Percentiles rank a stretch among this genome's conserved stretches.
phyloP scores from a whole-genome alignment of 2,888 invertebrate genomes.

The Dendrolimus pini region DNA sequence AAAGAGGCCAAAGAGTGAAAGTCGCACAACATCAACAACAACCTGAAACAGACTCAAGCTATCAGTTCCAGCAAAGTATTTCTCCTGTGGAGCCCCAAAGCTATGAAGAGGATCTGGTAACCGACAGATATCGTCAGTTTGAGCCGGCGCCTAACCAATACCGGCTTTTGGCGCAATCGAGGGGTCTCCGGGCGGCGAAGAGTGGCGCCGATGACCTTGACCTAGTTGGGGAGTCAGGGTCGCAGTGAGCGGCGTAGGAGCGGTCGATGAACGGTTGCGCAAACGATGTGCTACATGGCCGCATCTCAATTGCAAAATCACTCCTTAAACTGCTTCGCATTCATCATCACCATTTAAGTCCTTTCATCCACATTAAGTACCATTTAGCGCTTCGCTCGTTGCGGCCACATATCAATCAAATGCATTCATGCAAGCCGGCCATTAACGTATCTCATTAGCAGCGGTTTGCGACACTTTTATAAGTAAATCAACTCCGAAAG shows the following conservation, averaged over 20 bases:
- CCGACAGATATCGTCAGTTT: background rate
- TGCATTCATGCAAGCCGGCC: background rate
- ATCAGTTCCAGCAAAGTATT: slow-evolving; percentile 7
- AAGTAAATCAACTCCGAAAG: too few relatives aligned
- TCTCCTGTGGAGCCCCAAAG: background rate
- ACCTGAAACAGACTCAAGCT: background rate
- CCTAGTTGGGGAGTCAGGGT: slow-evolving; percentile 39
- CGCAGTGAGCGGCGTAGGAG: slow-evolving; percentile 26
- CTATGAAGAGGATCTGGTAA: background rate
- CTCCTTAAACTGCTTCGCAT: slow-evolving; percentile 3
- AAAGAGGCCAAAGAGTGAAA: background rate
- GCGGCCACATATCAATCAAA: background rate
- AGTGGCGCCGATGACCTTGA: slow-evolving; percentile 58
- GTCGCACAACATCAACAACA: slow-evolving; percentile 1
- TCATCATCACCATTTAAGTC: slow-evolving; percentile 15
- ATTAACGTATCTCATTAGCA: too few relatives aligned
- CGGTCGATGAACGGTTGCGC: slow-evolving; percentile 25
- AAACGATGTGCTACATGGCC: slow-evolving; percentile 23
- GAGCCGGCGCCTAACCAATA: background rate
- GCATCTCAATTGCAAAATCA: slow-evolving; percentile 17
- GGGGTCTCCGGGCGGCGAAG: slow-evolving; percentile 16
- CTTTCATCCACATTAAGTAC: slow-evolving; percentile 9
- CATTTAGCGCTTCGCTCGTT: background rate
- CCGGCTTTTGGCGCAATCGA: background rate
- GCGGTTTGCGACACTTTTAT: too few relatives aligned